Percentiles rank a stretch among this genome's conserved stretches.
These are phyloP conservation scores for Taphrorychus bicolor DNA, from an alignment of 2,888 invertebrate species.

Conservation along the genomic window DNA sequence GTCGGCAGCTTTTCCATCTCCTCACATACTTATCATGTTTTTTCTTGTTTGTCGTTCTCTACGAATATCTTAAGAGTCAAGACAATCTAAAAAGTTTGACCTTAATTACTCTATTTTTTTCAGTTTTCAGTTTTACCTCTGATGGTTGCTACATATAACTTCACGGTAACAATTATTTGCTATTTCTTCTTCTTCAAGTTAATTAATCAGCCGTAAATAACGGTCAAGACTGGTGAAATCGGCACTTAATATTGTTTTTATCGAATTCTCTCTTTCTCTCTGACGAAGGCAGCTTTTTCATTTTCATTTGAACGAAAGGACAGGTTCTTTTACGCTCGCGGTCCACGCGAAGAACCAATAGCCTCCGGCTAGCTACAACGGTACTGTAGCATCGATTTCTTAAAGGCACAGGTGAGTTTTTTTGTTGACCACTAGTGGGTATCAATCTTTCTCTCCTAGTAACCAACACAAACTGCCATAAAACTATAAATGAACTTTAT, in stretches of 20 bases:
- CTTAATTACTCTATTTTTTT: too few species aligned
- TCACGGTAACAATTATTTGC: background rate
- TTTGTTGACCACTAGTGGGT: background rate
- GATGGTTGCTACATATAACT: too few species aligned
- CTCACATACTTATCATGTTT: conserved; percentile 20
- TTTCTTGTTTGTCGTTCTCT: conserved; percentile 1
- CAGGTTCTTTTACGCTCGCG: conserved; percentile 19
- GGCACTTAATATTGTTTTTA: conserved; percentile 15
- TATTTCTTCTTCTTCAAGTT: background rate
- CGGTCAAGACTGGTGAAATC: conserved; percentile 15
- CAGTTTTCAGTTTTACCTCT: too few species aligned
- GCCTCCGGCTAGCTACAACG: conserved; percentile 59
- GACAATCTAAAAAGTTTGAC: conserved; percentile 16
- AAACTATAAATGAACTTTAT: too few species aligned
- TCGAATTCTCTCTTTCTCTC: conserved; percentile 5
- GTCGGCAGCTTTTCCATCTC: conserved; percentile 28
- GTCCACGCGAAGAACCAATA: conserved; percentile 19
- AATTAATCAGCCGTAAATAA: background rate
- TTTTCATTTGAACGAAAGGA: conserved; percentile 15
- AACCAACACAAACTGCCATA: too few species aligned
- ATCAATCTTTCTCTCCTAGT: too few species aligned
- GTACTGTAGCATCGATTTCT: conserved; percentile 62
- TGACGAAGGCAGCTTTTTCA: conserved; percentile 5
- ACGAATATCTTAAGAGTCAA: conserved; percentile 20
- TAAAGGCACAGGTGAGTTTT: conserved; percentile 1